Percentiles rank a stretch among this genome's conserved stretches.
These are phyloP conservation scores for Parnassius smintheus DNA, from an alignment of 2,888 invertebrate species.

Conservation along the genomic window DNA sequence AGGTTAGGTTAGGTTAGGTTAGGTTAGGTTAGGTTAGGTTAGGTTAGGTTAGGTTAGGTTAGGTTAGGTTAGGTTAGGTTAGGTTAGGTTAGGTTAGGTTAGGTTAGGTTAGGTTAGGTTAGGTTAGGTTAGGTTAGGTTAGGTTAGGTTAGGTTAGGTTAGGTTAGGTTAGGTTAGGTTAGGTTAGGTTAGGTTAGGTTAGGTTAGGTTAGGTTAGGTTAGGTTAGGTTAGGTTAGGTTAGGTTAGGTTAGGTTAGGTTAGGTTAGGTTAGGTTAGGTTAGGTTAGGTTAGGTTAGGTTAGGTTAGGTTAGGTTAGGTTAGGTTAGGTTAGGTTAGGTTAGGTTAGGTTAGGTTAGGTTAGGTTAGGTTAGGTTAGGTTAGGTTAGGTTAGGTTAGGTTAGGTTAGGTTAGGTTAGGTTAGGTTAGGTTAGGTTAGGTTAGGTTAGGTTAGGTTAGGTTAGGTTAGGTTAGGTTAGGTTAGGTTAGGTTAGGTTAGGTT, in stretches of 20 bases:
- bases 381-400: conserved; percentile 11
- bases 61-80: conserved; percentile 6
- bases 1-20: conserved; percentile 26
- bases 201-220: conserved; percentile 27
- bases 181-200: conserved; percentile 28
- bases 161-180: conserved; percentile 27
- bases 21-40: conserved; percentile 15
- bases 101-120: conserved; percentile 25
- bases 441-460: conserved; percentile 29
- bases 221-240: conserved; percentile 28
- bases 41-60: conserved; percentile 6
- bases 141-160: conserved; percentile 28
- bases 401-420: conserved; percentile 12
- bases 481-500: conserved; percentile 29
- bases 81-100: conserved; percentile 13
- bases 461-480: conserved; percentile 29
- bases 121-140: conserved; percentile 28
- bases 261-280: conserved; percentile 23
- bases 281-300: conserved; percentile 5
- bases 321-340: conserved; percentile 12
- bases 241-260: conserved; percentile 29
- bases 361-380: conserved; percentile 12
- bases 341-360: conserved; percentile 10
- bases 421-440: conserved; percentile 29
- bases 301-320: conserved; percentile 11